Conservation (phyloP, 2,113 vertebrate genomes). For the Atractosteus spatula region DNA sequence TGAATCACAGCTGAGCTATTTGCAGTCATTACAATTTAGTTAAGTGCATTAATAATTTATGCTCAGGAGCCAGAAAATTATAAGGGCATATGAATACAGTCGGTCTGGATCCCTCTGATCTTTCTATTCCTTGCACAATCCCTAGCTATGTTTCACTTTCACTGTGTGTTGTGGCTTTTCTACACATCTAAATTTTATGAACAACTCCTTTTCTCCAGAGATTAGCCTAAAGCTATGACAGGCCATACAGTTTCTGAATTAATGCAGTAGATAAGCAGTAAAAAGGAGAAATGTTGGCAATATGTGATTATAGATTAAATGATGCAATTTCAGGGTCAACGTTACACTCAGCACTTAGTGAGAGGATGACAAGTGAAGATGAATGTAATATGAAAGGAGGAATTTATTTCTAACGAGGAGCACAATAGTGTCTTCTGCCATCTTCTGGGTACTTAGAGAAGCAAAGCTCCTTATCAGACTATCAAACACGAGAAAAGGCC, state of each 20-base stretch:
- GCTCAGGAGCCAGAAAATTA: neutral
- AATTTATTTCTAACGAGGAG: constrained; percentile 16
- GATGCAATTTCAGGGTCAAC: constrained; percentile 50
- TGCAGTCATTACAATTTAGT: neutral
- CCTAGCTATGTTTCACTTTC: neutral
- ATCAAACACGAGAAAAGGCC: too few relatives aligned
- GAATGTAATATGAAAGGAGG: constrained; percentile 34
- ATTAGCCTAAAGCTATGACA: constrained; percentile 28
- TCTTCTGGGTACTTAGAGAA: constrained; percentile 50
- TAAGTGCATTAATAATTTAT: constrained; percentile 3
- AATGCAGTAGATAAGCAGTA: constrained; percentile 30
- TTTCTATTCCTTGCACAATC: neutral
- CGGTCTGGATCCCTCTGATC: neutral
- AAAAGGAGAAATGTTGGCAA: constrained; percentile 41
- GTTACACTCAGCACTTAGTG: constrained; percentile 35
- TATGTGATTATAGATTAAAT: constrained; percentile 51
- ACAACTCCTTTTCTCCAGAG: constrained; percentile 31
- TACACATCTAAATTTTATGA: constrained; percentile 26
- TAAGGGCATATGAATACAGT: neutral
- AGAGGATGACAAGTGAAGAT: constrained; percentile 40
- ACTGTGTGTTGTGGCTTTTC: neutral
- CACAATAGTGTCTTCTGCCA: constrained; percentile 58
- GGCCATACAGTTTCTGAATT: constrained; percentile 18
- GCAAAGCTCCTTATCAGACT: constrained; percentile 17
- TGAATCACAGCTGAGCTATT: constrained; percentile 1